Percentiles rank a stretch among this genome's conserved stretches.
Conservation (phyloP, 2,888 invertebrate genomes). For the Lycophotia porphyrea region DNA sequence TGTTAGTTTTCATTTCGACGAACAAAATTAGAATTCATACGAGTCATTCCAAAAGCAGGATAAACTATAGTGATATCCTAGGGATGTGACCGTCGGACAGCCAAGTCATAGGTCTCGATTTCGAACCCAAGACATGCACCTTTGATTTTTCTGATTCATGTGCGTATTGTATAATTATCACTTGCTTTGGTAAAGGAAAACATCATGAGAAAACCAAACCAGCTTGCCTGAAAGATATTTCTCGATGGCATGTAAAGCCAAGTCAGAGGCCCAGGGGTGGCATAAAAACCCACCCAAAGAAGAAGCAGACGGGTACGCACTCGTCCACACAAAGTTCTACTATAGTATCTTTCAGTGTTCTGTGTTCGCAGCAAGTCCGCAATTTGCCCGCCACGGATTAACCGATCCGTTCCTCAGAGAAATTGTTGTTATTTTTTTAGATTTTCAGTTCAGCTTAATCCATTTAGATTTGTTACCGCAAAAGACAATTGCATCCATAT, state of each 20-base stretch:
- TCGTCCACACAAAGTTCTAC: neutral
- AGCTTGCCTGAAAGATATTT: too few relatives aligned
- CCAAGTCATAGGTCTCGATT: too few relatives aligned
- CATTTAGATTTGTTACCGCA: constrained; percentile 10
- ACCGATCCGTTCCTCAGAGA: neutral
- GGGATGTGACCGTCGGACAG: too few relatives aligned
- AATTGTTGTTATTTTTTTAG: neutral
- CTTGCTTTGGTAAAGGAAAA: too few relatives aligned
- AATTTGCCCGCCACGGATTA: neutral
- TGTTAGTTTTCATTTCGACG: neutral
- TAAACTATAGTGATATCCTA: neutral
- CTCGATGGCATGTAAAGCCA: too few relatives aligned
- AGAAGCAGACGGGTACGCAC: neutral
- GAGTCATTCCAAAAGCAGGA: neutral
- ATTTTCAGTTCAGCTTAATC: neutral
- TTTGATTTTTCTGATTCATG: too few relatives aligned
- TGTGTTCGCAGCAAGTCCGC: neutral
- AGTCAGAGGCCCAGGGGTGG: too few relatives aligned
- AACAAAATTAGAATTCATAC: neutral
- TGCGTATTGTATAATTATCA: too few relatives aligned
- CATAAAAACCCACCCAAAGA: too few relatives aligned
- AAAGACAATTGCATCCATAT: constrained; percentile 39
- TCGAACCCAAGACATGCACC: too few relatives aligned
- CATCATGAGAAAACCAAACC: too few relatives aligned
- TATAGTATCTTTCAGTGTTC: neutral